Evolutionary conservation across 2,888 invertebrate genomes (phyloP).

Genomic region (Pandemis corylana): DNA sequence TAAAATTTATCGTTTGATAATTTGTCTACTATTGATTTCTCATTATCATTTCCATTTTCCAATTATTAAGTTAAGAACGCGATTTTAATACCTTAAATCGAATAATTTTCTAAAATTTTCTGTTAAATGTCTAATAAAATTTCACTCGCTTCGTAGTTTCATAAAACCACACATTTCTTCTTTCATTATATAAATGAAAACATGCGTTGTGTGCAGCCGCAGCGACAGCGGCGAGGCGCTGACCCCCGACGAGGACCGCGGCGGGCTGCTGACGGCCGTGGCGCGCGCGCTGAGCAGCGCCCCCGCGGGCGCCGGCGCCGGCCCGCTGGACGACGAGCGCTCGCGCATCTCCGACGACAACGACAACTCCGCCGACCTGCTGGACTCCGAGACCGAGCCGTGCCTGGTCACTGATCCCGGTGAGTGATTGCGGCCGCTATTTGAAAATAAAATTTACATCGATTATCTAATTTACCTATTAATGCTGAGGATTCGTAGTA

Average conservation of each 20-base stretch:
- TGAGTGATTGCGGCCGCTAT: conserved; percentile 53
- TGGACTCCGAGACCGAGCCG: conserved; percentile 93
- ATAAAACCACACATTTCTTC: no score
- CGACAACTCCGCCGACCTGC: conserved; percentile 90
- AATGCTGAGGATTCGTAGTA: no score
- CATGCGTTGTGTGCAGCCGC: conserved; percentile 63
- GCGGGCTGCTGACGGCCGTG: conserved; percentile 88
- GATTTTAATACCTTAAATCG: no score
- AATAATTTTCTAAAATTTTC: no score
- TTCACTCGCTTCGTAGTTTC: no score
- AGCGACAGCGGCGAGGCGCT: conserved; percentile 89
- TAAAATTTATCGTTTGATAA: no score
- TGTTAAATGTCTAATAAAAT: no score
- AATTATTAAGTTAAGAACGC: no score
- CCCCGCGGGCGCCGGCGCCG: conserved; percentile 37
- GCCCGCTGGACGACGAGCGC: conserved; percentile 67
- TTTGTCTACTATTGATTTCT: no score
- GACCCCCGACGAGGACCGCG: conserved; percentile 85
- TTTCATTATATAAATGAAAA: no score
- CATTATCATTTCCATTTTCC: no score
- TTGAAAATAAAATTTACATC: not conserved
- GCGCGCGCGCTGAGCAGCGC: conserved; percentile 84
- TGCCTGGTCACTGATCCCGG: conserved; percentile 93
- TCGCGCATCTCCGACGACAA: conserved; percentile 82
- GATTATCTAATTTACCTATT: no score